Conservation (phyloP, 2,888 invertebrate genomes). For the Andrena fulva region DNA sequence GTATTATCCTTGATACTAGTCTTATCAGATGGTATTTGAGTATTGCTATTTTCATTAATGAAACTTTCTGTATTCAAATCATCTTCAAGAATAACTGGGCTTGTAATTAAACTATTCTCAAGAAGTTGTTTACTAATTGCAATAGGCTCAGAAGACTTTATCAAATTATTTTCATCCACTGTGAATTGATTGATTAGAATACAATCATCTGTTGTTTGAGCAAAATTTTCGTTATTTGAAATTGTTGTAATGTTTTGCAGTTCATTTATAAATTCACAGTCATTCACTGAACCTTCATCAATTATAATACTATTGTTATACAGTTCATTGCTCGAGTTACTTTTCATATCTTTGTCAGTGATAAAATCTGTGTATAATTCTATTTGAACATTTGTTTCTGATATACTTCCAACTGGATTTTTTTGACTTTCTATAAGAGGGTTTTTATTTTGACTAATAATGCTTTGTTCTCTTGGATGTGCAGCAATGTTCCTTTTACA, state of each 20-base stretch:
- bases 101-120: neutral
- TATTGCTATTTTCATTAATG: neutral
- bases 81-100: neutral
- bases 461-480: neutral
- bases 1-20: neutral
- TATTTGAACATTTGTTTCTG: neutral
- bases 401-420: neutral
- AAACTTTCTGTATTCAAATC: neutral
- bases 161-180: neutral
- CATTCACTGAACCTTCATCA: neutral
- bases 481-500: neutral
- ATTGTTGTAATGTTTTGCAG: no score
- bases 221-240: neutral
- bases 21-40: neutral
- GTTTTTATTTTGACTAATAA: neutral
- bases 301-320: neutral
- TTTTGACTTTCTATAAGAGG: neutral
- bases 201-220: neutral
- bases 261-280: neutral
- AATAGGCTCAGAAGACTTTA: neutral
- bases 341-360: no score
- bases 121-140: neutral
- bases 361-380: no score
- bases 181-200: neutral
- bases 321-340: no score